Base-by-base conservation (phyloP, 1,140 invertebrate genomes). In the Zaprionus gabonicus region DNA sequence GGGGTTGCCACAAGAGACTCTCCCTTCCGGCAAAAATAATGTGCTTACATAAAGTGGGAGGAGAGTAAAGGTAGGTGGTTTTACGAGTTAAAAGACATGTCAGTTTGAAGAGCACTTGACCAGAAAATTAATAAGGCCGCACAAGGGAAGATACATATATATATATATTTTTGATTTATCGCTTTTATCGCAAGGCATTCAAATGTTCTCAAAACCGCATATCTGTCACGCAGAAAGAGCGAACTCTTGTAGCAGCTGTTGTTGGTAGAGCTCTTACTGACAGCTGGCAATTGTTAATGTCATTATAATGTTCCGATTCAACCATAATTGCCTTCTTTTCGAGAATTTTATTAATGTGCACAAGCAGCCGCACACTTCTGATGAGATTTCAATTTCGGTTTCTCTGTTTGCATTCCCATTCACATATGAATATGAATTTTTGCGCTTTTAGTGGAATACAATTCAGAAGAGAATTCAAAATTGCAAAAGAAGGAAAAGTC, bases 231-330 rank as follows among this genome's bases (percentile, higher is more conserved):
- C 10, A 12, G 46, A 25, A 15, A 36, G 53, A 28, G 65, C 41
- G 55, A 67, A 73, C 46, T 73, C 56, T 31, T 36, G 27, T 41
- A 75, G 23, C 76, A 75, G 76, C 76, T 70, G 71, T 51, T 46
- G 65, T 65, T 75, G 28, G 63, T 15, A 6, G 46, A 38, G 31
- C 66, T 62, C 68, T 75, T 56, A 70, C 57, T 65, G 76, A 78
- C 76, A 75, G 65, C 71, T 75, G 76, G 63, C 60, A 44, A 69
- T 74, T 62, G 38, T 64, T 78, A 75, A 78, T 75, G 60, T 59
- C 46, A 65, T 70, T 65, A 70, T 77, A 60, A 68, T 67, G 71
- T 55, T 63, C 27, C 51, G 53, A 74, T 69, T 74, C 71, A 74
- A 69, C 34, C 71, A 51, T 49, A 65, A 63, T 69, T 74, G 46